Evolutionary conservation across 2,113 vertebrate genomes (phyloP).

Genomic region (Ptyas mucosa): DNA sequence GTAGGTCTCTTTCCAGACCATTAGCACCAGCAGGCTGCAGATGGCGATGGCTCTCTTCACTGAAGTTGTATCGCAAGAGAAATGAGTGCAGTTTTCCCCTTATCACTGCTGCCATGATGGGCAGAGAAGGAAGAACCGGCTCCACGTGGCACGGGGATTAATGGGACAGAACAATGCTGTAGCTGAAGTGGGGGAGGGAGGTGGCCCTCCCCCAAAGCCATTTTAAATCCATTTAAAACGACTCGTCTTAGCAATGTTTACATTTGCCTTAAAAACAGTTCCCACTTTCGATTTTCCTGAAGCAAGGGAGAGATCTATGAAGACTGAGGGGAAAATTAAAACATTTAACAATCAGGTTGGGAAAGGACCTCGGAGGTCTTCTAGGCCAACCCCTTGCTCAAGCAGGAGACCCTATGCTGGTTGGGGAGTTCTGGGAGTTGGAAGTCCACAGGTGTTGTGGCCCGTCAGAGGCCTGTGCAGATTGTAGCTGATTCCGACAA

Average conservation of each 20-base stretch:
- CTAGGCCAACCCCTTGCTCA: neutral
- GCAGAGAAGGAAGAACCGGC: neutral
- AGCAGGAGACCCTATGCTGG: no score
- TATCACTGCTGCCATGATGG: neutral
- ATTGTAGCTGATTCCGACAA: no score
- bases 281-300: neutral
- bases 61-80: neutral
- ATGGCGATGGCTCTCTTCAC: neutral
- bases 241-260: neutral
- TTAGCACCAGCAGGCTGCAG: fast-evolving
- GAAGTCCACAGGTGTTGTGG: neutral
- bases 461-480: no score
- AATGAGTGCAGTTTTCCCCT: neutral
- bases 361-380: neutral
- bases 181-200: neutral
- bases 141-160: neutral
- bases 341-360: neutral
- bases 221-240: neutral
- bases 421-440: neutral
- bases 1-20: neutral
- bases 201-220: neutral
- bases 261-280: conserved; percentile 5
- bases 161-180: conserved; percentile 8
- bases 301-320: neutral
- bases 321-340: neutral